phyloP scores from a whole-genome alignment of 92 coral and sea anemone genomes.

The Virgularia gustaviana region DNA sequence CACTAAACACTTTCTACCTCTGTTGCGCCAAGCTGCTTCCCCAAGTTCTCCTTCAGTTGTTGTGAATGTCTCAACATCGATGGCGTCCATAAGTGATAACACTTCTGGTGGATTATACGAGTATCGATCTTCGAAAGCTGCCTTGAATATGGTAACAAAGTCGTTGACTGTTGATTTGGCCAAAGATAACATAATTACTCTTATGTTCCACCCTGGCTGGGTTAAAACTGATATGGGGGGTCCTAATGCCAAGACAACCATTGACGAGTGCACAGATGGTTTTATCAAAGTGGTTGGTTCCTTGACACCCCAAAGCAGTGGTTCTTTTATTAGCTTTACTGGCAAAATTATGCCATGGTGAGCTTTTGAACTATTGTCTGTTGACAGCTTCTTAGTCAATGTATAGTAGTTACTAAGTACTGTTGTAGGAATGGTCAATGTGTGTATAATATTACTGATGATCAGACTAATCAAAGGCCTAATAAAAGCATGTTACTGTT shows the following conservation, averaged over 20 bases:
- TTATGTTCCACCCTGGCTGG: slow-evolving; percentile 70
- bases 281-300: slow-evolving; percentile 50
- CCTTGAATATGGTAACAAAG: slow-evolving; percentile 61
- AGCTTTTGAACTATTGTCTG: no score
- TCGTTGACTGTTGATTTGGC: slow-evolving; percentile 56
- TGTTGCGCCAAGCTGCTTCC: slow-evolving; percentile 22
- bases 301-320: no score
- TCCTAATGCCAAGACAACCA: slow-evolving; percentile 35
- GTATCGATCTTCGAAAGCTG: slow-evolving; percentile 45
- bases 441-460: no score
- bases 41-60: slow-evolving; percentile 33
- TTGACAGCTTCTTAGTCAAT: no score
- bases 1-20: slow-evolving; percentile 10
- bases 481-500: no score
- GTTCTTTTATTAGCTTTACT: no score
- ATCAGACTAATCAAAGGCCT: no score
- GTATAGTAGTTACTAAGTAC: no score
- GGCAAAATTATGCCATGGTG: no score
- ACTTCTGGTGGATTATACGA: slow-evolving; percentile 30
- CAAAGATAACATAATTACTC: slow-evolving; percentile 47
- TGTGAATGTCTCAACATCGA: slow-evolving; percentile 59
- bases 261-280: slow-evolving; percentile 51
- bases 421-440: no score
- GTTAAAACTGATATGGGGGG: slow-evolving; percentile 71
- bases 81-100: slow-evolving; percentile 42